Evolutionary conservation across 2,113 vertebrate genomes (phyloP).

Genomic region (Colistium nudipinnis): DNA sequence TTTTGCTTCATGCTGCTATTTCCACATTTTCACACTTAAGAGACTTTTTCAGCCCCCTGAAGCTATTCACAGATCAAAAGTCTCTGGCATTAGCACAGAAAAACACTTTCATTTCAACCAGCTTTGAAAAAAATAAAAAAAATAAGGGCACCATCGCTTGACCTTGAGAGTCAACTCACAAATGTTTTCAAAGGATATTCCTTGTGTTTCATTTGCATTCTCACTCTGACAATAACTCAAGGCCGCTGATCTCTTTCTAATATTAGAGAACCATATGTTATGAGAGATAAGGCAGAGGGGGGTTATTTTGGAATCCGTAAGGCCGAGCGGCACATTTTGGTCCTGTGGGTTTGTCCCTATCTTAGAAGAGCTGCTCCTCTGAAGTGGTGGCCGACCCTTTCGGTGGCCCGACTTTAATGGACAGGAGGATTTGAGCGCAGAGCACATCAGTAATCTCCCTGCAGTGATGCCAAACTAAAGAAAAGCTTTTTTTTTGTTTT

Average conservation of each 20-base stretch:
- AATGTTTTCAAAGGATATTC: conserved; percentile 24
- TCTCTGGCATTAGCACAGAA: conserved; percentile 1
- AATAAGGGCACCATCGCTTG: not conserved
- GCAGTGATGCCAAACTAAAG: conserved; percentile 1
- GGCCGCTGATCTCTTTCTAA: conserved; percentile 48
- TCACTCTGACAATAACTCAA: conserved; percentile 31
- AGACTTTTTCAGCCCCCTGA: conserved; percentile 23
- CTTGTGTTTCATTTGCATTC: conserved; percentile 34
- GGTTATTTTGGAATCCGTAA: conserved; percentile 46
- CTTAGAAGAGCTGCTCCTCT: conserved; percentile 15
- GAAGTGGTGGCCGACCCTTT: conserved; percentile 22
- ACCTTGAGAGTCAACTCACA: conserved; percentile 42
- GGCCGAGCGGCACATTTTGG: conserved; percentile 34
- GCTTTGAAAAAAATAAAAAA: not conserved
- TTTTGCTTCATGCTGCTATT: conserved; percentile 41
- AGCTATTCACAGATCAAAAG: conserved; percentile 51
- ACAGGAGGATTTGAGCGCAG: conserved; percentile 27
- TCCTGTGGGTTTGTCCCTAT: conserved; percentile 42
- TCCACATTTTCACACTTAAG: conserved; percentile 45
- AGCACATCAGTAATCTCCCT: not conserved
- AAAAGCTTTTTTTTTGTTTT: conserved; percentile 8
- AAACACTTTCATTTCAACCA: conserved; percentile 24
- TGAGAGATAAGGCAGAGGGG: conserved; percentile 48
- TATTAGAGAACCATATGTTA: conserved; percentile 50
- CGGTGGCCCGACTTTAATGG: conserved; percentile 42